Evolutionary conservation across 2,888 invertebrate species (phyloP), one percentile per base, ranked within the genome.

Genomic region (Rhagophthalmus giganteus): DNA sequence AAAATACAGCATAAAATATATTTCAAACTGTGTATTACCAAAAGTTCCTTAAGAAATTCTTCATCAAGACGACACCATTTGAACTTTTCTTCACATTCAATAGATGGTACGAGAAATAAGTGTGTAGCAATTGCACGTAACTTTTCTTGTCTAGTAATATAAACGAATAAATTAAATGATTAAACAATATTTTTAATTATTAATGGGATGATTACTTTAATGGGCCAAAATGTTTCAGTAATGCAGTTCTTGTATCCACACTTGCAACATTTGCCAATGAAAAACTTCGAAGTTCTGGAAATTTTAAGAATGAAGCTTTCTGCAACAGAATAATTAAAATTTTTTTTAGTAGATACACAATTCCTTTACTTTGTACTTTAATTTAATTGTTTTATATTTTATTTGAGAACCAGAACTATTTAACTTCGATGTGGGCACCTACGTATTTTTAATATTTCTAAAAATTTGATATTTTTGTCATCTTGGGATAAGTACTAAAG

Each of bases 291-390:
- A 98, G 74, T 61, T 94, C 86, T 2, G 90, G 86, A 73, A 94
- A 96, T 71, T 94, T 90, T 1, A 90, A 87, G 74, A 95, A 99
- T 0, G 93, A 90, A 0, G 94, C 94, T 79, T 90, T 91, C 88
- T 96, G 77, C 7, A 15, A 24, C 10, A 16, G 16, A 15, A 35
- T n/a, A 14, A 5, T 5, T 5, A 20, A 20, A 20, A 20, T 20
- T 20, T n/a, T n/a, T n/a, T n/a, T n/a, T n/a, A n/a, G n/a, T n/a
- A n/a, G n/a, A n/a, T n/a, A n/a, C n/a, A n/a, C n/a, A n/a, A n/a
- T n/a, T n/a, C n/a, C n/a, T n/a, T n/a, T n/a, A n/a, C n/a, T n/a
- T n/a, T n/a, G n/a, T n/a, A n/a, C n/a, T n/a, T n/a, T n/a, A n/a
- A n/a, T n/a, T n/a, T n/a, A n/a, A n/a, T n/a, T n/a, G n/a, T n/a